Conservation (phyloP, 2,888 invertebrate species). For the Microchrysa polita region DNA sequence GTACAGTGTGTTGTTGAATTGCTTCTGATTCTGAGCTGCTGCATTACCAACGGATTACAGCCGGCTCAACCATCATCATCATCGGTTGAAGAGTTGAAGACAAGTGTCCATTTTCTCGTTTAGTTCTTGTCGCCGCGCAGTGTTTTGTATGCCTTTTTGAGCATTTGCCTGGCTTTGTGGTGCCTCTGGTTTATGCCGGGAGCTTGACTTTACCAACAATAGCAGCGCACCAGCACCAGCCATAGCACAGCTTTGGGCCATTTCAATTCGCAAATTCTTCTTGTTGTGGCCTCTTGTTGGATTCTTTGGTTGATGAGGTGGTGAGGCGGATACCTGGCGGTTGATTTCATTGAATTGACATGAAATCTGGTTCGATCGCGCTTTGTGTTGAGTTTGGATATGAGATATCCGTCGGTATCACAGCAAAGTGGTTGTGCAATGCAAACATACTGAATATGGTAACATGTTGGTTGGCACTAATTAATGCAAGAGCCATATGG, state of each 20-base stretch:
- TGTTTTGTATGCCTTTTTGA: not conserved
- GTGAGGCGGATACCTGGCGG: too few relatives aligned
- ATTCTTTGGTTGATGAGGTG: not conserved
- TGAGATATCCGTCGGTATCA: too few relatives aligned
- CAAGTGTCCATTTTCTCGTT: slow-evolving; percentile 34
- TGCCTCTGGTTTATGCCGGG: not conserved
- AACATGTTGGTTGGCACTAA: too few relatives aligned
- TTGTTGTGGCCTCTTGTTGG: slow-evolving; percentile 20
- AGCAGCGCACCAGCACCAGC: not conserved
- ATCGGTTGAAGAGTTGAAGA: slow-evolving; percentile 2
- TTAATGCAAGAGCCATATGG: too few relatives aligned
- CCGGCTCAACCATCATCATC: slow-evolving; percentile 1
- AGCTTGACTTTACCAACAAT: slow-evolving; percentile 3
- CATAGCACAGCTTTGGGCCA: slow-evolving; percentile 16
- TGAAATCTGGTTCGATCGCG: too few relatives aligned
- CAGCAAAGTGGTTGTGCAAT: too few relatives aligned
- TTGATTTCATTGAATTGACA: too few relatives aligned
- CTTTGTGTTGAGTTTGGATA: too few relatives aligned
- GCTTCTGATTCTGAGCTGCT: slow-evolving; percentile 4
- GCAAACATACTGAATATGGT: too few relatives aligned
- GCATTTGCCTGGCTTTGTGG: not conserved
- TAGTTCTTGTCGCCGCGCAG: slow-evolving; percentile 19
- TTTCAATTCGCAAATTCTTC: slow-evolving; percentile 23
- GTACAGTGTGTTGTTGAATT: too few relatives aligned
- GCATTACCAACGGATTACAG: slow-evolving; percentile 26